Conservation (phyloP, 2,888 invertebrate genomes). For the Epinotia bilunana region DNA sequence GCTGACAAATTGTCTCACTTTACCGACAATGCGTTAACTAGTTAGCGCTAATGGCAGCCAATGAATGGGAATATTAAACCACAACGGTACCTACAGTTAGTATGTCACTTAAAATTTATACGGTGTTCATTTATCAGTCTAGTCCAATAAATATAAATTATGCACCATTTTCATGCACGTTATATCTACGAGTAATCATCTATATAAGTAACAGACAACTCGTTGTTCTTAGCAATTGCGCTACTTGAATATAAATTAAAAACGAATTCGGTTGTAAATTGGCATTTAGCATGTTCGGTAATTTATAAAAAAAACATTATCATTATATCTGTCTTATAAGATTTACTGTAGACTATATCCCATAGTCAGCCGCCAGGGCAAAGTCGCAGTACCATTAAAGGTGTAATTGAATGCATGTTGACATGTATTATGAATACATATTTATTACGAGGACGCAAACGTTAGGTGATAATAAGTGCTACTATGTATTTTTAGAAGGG, state of each 20-base stretch:
- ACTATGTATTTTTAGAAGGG: not conserved
- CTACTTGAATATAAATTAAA: no score
- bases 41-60: constrained; percentile 47
- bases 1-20: constrained; percentile 50
- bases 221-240: not conserved
- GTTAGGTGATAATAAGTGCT: not conserved
- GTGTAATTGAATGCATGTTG: not conserved
- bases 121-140: constrained; percentile 27
- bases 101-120: constrained; percentile 33
- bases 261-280: no score
- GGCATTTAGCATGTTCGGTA: not conserved
- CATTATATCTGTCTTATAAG: not conserved
- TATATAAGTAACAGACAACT: not conserved
- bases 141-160: constrained; percentile 17
- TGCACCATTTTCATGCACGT: constrained; percentile 15
- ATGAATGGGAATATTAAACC: constrained; percentile 48
- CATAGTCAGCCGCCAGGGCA: no score
- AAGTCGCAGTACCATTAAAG: not conserved
- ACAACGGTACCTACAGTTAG: constrained; percentile 46
- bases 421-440: not conserved
- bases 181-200: not conserved
- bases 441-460: not conserved
- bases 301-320: not conserved
- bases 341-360: not conserved
- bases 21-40: constrained; percentile 48